These are phyloP conservation scores for Campoletis sonorensis DNA, from an alignment of 1,140 invertebrate genomes.

Conservation along the genomic window DNA sequence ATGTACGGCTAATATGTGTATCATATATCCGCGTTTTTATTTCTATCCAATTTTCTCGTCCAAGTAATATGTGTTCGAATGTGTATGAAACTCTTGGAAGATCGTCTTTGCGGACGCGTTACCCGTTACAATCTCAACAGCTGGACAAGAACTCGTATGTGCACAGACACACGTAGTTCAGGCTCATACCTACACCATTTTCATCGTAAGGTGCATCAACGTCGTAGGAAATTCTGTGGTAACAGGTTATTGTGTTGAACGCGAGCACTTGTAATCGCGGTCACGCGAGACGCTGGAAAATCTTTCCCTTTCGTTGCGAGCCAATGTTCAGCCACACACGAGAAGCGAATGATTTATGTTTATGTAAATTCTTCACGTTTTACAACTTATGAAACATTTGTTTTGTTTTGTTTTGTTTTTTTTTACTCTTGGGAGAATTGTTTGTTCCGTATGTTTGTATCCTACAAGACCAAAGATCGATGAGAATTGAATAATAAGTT, in stretches of 20 bases:
- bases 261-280: slow-evolving; percentile 7
- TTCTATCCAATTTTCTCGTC: neutral
- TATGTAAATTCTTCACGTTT: neutral
- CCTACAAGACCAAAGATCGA: neutral
- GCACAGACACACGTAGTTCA: neutral
- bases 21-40: neutral
- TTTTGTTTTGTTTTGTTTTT: neutral
- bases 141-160: neutral
- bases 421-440: neutral
- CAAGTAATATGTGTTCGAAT: neutral
- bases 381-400: neutral
- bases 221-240: neutral
- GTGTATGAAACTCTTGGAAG: neutral
- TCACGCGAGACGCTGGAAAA: slow-evolving; percentile 31
- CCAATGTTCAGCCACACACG: neutral
- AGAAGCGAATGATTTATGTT: neutral
- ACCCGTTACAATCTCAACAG: slow-evolving; percentile 24
- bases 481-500: neutral
- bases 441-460: neutral
- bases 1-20: no score
- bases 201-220: neutral
- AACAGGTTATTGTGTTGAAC: slow-evolving; percentile 40
- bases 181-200: neutral
- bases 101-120: slow-evolving; percentile 25
- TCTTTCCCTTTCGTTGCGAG: slow-evolving; percentile 31